A percentile compares a stretch with the other conserved stretches of the same genome.
phyloP scores from a whole-genome alignment of 2,113 vertebrate genomes.

The Antechinus flavipes region DNA sequence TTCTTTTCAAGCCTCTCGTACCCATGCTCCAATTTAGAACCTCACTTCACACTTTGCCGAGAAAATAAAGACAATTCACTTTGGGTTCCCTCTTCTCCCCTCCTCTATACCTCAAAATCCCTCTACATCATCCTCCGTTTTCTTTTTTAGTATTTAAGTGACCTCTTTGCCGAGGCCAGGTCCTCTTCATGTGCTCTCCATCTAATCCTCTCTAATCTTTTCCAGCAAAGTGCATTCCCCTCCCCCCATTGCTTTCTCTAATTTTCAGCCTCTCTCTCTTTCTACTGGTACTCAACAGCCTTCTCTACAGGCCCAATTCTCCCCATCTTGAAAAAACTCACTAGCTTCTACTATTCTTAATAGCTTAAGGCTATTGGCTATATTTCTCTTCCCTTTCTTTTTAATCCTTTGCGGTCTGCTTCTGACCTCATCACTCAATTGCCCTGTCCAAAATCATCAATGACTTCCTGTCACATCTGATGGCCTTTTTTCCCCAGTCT shows the following conservation, averaged over 20 bases:
- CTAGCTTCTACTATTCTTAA: not conserved
- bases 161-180: not conserved
- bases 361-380: not conserved
- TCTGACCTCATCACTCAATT: not conserved
- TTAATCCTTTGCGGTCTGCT: too few relatives aligned
- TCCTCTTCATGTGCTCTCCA: not conserved
- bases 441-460: not conserved
- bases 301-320: not conserved
- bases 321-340: not conserved
- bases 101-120: too few relatives aligned
- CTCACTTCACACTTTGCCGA: not conserved
- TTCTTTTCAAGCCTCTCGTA: not conserved
- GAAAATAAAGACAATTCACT: not conserved
- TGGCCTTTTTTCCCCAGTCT: not conserved
- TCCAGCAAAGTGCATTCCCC: not conserved
- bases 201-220: not conserved
- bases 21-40: not conserved
- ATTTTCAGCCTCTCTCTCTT: not conserved
- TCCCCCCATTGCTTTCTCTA: fast-evolving
- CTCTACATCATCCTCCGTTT: not conserved
- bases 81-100: not conserved
- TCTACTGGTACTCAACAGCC: not conserved
- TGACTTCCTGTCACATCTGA: not conserved
- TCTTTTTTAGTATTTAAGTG: not conserved
- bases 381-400: not conserved